Evolutionary conservation across 2,888 invertebrate genomes (phyloP).

Genomic region (Oxystoma pomonae): DNA sequence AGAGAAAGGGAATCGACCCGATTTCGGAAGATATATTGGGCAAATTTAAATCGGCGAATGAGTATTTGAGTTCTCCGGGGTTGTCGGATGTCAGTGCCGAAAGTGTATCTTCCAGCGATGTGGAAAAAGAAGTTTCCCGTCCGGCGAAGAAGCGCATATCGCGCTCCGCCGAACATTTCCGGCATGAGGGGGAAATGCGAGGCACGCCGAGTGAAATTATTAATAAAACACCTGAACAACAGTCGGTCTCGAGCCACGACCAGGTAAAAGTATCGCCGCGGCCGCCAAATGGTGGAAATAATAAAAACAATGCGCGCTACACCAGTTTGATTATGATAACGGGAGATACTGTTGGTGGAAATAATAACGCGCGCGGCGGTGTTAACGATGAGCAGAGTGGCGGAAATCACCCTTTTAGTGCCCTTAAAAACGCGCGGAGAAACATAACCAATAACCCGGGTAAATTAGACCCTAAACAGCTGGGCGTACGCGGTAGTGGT

Average conservation of each 20-base stretch:
- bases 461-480: background rate
- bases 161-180: slow-evolving; percentile 5
- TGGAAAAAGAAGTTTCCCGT: slow-evolving; percentile 27
- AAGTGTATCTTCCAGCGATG: slow-evolving; percentile 42
- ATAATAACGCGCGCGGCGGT: slow-evolving; percentile 11
- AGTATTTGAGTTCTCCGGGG: slow-evolving; percentile 39
- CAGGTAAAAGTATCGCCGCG: slow-evolving; percentile 37
- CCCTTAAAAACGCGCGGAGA: background rate
- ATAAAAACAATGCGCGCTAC: slow-evolving; percentile 54
- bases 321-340: slow-evolving; percentile 89
- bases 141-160: slow-evolving; percentile 15
- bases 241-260: slow-evolving; percentile 48
- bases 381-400: too few relatives aligned
- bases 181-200: slow-evolving; percentile 1
- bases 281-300: background rate
- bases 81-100: slow-evolving; percentile 44
- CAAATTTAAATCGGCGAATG: background rate
- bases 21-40: background rate
- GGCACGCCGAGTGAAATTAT: slow-evolving; percentile 3
- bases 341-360: slow-evolving; percentile 52
- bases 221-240: slow-evolving; percentile 35
- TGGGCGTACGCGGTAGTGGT: background rate
- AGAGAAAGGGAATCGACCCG: too few relatives aligned
- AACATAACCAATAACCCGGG: background rate
- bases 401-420: background rate